These are phyloP conservation scores for Phengaris arion DNA, from an alignment of 2,888 invertebrate genomes.

Conservation along the genomic window DNA sequence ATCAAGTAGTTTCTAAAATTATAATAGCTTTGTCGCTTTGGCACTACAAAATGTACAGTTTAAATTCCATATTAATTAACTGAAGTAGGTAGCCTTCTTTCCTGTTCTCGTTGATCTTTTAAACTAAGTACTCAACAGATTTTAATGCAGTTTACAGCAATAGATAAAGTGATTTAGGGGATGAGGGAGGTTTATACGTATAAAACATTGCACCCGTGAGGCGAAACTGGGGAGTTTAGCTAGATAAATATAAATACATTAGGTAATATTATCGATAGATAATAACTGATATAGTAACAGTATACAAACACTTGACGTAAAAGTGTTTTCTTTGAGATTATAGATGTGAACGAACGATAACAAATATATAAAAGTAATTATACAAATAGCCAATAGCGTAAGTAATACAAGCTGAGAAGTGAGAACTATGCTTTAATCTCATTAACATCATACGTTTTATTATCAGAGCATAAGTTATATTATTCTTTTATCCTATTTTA, in stretches of 20 bases:
- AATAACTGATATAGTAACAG: constrained; percentile 27
- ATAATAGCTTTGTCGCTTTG: too few species aligned
- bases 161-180: too few species aligned
- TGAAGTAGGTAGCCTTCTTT: too few species aligned
- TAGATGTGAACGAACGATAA: constrained; percentile 34
- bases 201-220: too few species aligned
- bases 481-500: too few species aligned
- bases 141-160: too few species aligned
- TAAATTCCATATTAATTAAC: too few species aligned
- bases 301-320: constrained; percentile 30
- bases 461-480: not conserved
- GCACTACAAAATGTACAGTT: too few species aligned
- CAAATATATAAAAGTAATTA: constrained; percentile 20
- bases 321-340: constrained; percentile 27
- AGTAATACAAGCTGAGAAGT: not conserved
- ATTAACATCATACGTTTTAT: not conserved
- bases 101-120: too few species aligned
- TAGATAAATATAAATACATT: not conserved
- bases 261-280: constrained; percentile 2
- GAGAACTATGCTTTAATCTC: not conserved
- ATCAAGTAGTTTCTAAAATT: not conserved
- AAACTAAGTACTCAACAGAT: too few species aligned
- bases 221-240: too few species aligned
- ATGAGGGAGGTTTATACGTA: too few species aligned
- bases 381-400: constrained; percentile 2